phyloP scores from a whole-genome alignment of 2,888 invertebrate genomes.

The Coremacera marginata region DNA sequence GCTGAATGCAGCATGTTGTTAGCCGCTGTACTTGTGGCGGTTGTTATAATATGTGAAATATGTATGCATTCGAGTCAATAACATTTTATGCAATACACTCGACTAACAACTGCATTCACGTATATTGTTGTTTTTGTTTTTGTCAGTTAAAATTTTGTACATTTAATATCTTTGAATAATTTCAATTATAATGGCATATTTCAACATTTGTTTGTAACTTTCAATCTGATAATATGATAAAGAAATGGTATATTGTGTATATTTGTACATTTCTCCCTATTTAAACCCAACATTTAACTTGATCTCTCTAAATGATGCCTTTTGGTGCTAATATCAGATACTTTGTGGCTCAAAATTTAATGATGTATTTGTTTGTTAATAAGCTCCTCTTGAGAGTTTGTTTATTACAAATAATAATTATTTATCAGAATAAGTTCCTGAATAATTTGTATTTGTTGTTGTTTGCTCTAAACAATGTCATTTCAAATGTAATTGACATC shows the following conservation, averaged over 20 bases:
- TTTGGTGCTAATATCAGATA: no score
- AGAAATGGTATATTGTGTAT: not conserved
- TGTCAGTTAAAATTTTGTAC: no score
- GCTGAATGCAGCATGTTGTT: not conserved
- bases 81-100: not conserved
- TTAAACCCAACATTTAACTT: no score
- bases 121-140: no score
- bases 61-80: not conserved
- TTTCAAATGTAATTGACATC: slow-evolving; percentile 21
- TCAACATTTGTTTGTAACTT: no score
- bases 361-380: not conserved
- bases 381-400: not conserved
- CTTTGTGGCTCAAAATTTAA: no score
- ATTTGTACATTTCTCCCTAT: not conserved
- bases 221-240: no score
- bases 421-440: not conserved
- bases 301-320: no score
- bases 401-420: slow-evolving; percentile 4
- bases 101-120: no score
- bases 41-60: not conserved
- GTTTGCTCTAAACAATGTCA: not conserved
- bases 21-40: not conserved
- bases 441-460: not conserved
- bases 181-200: no score
- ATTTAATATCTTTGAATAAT: no score